Percentiles rank a stretch among this genome's conserved stretches.
Evolutionary conservation across 2,113 vertebrate genomes (phyloP).

Genomic region (Synodontis membranacea): DNA sequence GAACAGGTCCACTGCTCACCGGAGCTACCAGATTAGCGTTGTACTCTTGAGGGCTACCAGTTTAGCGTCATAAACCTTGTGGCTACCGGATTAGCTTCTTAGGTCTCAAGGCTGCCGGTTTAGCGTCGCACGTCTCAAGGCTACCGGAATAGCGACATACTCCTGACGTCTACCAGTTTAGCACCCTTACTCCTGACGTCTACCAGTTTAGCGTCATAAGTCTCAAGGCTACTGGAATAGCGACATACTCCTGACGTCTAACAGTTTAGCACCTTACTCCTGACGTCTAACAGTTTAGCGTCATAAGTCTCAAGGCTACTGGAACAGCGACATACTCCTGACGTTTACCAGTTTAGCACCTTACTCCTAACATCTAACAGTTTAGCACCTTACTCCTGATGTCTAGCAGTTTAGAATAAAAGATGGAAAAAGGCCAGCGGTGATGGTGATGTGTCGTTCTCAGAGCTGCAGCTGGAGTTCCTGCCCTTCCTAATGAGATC

Average conservation of each 20-base stretch:
- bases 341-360: background rate
- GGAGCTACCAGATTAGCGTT: background rate
- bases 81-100: background rate
- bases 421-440: background rate
- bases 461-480: conserved; percentile 12
- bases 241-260: too few species aligned
- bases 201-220: background rate
- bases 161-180: background rate
- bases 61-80: background rate
- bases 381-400: background rate
- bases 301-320: too few species aligned
- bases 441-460: conserved; percentile 33
- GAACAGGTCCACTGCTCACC: background rate
- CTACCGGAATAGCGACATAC: background rate
- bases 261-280: background rate
- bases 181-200: background rate
- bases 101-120: background rate
- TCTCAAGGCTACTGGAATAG: background rate
- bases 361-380: background rate
- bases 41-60: background rate
- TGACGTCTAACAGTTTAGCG: background rate
- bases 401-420: background rate
- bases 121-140: too few species aligned
- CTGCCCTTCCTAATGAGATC: conserved; percentile 47
- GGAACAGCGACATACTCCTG: background rate